Evolutionary conservation across 2,113 vertebrate species (phyloP), one percentile per base, ranked within the genome.

Genomic region (Ceuthmochares aereus): DNA sequence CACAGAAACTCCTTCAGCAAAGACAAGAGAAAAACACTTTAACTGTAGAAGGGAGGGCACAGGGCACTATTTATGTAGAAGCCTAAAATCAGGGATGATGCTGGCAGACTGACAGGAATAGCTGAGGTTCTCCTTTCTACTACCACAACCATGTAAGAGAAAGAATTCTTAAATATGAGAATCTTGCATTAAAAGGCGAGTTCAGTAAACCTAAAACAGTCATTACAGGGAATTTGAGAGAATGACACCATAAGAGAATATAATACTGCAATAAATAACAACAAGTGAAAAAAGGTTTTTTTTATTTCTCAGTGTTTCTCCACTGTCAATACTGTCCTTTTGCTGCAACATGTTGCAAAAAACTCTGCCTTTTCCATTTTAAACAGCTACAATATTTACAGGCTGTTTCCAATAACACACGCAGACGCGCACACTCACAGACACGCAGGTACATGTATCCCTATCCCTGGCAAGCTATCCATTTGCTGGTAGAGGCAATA

Each of bases 321-420:
- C 97, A 98, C 94, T 97, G 97, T 98, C 98, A 98, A 98, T 98
- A 98, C 97, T 98, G 97, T 98, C 93, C 95, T 97, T 97, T 95
- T 93, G 95, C 97, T 97, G 98, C 96, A 98, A 98, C 96, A 96
- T 27, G 95, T 97, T 97, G 97, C 96, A 98, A 98, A 98, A 95
- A 93, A 70, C 79, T 52, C 92, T 97, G 95, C 89, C 95, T 98
- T 98, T 96, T 96, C 95, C 97, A 97, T 97, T 98, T 98, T 97
- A 55, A 97, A 98, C 97, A 98, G 97, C 97, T 98, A 98, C 96
- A 98, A 81, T 98, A 98, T 98, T 98, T 98, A 98, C 98, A 98
- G 94, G 96, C 96, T 78, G 93, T 98, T 98, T 97, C 95, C 94
- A 97, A 12, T 90, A 95, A 97, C 95, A 96, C 97, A 97, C 93